Evolutionary conservation across 2,888 invertebrate species (phyloP), one percentile per base, ranked within the genome.

Genomic region (Cataglyphis cursor): DNA sequence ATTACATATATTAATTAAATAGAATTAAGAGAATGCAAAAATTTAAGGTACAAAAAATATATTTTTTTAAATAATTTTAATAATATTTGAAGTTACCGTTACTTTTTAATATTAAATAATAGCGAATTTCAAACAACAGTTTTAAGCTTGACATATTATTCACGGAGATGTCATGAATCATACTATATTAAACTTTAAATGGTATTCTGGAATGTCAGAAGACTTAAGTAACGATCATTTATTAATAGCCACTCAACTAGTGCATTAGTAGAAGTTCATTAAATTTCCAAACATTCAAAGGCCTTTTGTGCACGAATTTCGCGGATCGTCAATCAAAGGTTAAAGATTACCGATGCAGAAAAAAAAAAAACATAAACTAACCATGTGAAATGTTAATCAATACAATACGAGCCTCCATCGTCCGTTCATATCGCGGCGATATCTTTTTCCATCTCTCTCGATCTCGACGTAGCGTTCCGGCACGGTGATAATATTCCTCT

Each of bases 401-500:
- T 78, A 12, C 51, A 70, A 54, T n/a, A 86, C 68, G 1, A 35
- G 73, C 3, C 85, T 83, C 81, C 72, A 73, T 0, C 21, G 59
- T 4, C 86, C 88, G 1, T 62, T 10, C 1, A 0, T 0, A 28
- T 88, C 88, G 0, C 24, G 54, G 12, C 76, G 80, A 41, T 86
- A 86, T 1, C 18, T 44, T 3, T 0, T 44, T 1, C 75, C 82
- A 15, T 72, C 8, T 31, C 0, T 35, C 12, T 38, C 21, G 3
- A 35, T 57, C 15, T 21, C 10, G 6, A 4, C 24, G 18, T 4
- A 8, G 0, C 1, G 21, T 18, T 6, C 5, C 3, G 86, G 88
- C 5, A 44, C 66, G 0, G 6, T n/a, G n/a, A 88, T 86, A 44
- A 88, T 85, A 18, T 62, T 54, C 41, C 86, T 80, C 44, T 61